These are phyloP conservation scores for Callipepla californica DNA, from an alignment of 2,113 vertebrate species.

Conservation along the genomic window DNA sequence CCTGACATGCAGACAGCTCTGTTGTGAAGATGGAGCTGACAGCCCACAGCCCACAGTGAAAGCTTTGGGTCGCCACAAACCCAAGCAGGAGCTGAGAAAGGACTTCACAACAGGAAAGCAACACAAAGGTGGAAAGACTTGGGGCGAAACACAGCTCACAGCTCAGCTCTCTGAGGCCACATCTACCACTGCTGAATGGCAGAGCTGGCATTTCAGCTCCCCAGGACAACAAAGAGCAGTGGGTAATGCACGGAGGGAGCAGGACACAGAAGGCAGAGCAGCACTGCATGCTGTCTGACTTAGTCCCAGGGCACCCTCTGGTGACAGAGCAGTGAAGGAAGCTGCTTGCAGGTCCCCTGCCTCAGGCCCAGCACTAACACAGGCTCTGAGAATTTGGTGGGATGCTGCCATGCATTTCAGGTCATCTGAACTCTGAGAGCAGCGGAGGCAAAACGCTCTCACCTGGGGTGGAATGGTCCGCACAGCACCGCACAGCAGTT, in stretches of 20 bases:
- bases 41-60: background rate
- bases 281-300: background rate
- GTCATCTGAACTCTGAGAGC: accelerated
- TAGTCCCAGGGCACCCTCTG: conserved; percentile 45
- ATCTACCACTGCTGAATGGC: accelerated
- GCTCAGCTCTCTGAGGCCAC: background rate
- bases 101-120: background rate
- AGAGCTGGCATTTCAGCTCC: background rate
- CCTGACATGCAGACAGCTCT: background rate
- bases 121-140: accelerated
- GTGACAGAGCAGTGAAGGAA: background rate
- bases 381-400: background rate
- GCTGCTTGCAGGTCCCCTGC: background rate
- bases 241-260: background rate
- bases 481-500: conserved; percentile 96
- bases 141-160: accelerated
- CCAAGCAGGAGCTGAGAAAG: background rate
- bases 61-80: conserved; percentile 19
- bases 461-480: conserved; percentile 95
- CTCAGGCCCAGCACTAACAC: accelerated
- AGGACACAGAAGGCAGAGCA: too few species aligned
- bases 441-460: background rate
- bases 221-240: background rate
- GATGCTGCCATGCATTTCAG: background rate
- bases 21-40: accelerated